Percentiles rank a stretch among this genome's conserved stretches.
phyloP scores from a whole-genome alignment of 2,113 vertebrate species.

The Eptatretus burgeri region DNA sequence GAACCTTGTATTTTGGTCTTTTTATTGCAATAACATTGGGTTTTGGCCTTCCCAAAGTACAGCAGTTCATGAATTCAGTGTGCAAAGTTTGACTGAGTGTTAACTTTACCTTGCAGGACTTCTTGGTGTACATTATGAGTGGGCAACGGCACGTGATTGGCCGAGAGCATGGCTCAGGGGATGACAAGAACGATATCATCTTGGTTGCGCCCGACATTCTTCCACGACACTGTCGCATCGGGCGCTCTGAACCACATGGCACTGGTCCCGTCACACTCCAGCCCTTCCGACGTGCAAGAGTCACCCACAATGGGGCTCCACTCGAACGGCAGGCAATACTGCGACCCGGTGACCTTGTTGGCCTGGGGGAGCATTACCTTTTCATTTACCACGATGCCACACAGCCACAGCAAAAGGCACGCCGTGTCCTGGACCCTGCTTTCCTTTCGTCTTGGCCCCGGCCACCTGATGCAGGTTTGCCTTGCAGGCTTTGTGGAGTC shows the following conservation, averaged over 20 bases:
- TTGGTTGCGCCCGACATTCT: constrained; percentile 49
- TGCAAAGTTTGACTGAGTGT: no score
- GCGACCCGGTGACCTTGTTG: constrained; percentile 44
- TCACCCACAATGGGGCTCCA: constrained; percentile 43
- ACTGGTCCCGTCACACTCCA: constrained; percentile 20
- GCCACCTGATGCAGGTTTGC: constrained; percentile 11
- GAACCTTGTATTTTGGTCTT: no score
- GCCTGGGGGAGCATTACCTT: constrained; percentile 44
- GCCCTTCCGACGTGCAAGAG: constrained; percentile 37
- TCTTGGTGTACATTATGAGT: constrained; percentile 60
- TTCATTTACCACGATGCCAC: constrained; percentile 59
- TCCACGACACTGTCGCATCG: constrained; percentile 35
- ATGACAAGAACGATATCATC: constrained; percentile 57
- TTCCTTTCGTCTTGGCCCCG: constrained; percentile 18
- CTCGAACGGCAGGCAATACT: constrained; percentile 39
- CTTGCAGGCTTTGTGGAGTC: constrained; percentile 35
- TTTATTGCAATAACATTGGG: no score
- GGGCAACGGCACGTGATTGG: constrained; percentile 49
- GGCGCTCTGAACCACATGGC: constrained; percentile 12
- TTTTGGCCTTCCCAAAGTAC: no score
- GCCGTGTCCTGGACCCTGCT: constrained; percentile 13
- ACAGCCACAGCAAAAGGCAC: constrained; percentile 14
- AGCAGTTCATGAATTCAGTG: no score
- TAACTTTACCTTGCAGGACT: constrained; percentile 22
- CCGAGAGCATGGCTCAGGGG: constrained; percentile 33